Evolutionary conservation across 2,797 vertebrate species (phyloP).

Genomic region (Sebastes itinus): DNA sequence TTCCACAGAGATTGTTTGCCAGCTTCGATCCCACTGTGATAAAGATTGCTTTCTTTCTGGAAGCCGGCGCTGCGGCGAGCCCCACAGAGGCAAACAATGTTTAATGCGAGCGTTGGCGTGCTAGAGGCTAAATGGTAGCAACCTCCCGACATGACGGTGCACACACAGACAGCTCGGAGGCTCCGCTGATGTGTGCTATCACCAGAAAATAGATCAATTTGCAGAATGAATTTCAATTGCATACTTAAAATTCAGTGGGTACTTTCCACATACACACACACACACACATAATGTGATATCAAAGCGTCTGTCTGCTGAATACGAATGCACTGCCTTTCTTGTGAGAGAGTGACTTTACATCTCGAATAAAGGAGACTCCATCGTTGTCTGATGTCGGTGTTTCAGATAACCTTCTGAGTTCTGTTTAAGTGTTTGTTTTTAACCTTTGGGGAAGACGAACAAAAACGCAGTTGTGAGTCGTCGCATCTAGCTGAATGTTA

Average conservation of each 20-base stretch:
- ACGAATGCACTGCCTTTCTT: conserved; percentile 4
- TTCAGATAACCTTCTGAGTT: neutral
- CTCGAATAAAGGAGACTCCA: neutral
- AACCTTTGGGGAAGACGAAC: neutral
- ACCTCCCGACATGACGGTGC: conserved; percentile 21
- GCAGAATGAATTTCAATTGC: conserved; percentile 53
- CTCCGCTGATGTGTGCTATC: conserved; percentile 2
- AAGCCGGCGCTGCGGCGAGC: conserved; percentile 23
- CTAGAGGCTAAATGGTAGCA: conserved; percentile 10
- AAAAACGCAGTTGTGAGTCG: neutral
- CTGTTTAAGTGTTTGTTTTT: neutral
- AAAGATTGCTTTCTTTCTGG: conserved; percentile 75
- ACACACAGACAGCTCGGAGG: neutral
- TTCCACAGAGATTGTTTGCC: conserved; percentile 76
- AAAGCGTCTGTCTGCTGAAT: conserved; percentile 24
- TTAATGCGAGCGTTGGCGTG: conserved; percentile 40
- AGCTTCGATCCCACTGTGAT: conserved; percentile 72
- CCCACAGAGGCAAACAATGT: conserved; percentile 44
- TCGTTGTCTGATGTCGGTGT: neutral
- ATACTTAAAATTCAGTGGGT: conserved; percentile 53
- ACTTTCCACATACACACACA: conserved; percentile 5
- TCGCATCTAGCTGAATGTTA: neutral
- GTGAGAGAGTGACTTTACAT: neutral
- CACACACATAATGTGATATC: conserved; percentile 17
- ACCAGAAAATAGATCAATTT: conserved; percentile 46